These are phyloP conservation scores for Coluber constrictor DNA, from an alignment of 2,797 vertebrate genomes.

Conservation along the genomic window DNA sequence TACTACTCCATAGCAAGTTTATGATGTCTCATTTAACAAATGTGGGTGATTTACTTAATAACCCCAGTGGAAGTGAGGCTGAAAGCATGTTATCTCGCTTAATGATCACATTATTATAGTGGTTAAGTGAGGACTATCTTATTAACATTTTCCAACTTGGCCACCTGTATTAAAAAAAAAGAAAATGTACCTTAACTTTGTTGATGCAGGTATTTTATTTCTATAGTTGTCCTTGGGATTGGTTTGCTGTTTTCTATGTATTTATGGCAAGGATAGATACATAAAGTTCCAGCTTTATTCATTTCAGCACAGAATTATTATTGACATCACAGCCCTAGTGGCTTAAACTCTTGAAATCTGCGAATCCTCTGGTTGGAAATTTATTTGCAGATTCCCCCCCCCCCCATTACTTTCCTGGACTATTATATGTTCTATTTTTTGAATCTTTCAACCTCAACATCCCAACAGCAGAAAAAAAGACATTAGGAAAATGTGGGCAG, in stretches of 20 bases:
- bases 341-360: constrained; percentile 47
- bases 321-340: constrained; percentile 56
- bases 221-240: constrained; percentile 17
- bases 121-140: background rate
- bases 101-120: background rate
- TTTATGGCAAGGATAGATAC: constrained; percentile 49
- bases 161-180: constrained; percentile 40
- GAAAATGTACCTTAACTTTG: background rate
- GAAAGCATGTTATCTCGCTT: background rate
- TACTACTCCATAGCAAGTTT: too few relatives aligned
- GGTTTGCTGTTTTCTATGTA: constrained; percentile 59
- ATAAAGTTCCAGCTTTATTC: constrained; percentile 30
- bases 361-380: background rate
- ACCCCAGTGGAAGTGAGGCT: background rate
- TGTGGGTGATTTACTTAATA: background rate
- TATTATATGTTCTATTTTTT: background rate
- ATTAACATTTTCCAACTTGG: constrained; percentile 37
- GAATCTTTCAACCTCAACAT: background rate
- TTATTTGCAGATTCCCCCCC: rapidly evolving
- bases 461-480: background rate
- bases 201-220: constrained; percentile 47
- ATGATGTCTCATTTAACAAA: background rate
- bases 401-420: background rate
- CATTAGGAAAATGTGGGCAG: background rate
- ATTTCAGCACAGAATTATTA: constrained; percentile 61